phyloP scores from a whole-genome alignment of 2,113 vertebrate species.

The Dolichallabes microphthalmus region DNA sequence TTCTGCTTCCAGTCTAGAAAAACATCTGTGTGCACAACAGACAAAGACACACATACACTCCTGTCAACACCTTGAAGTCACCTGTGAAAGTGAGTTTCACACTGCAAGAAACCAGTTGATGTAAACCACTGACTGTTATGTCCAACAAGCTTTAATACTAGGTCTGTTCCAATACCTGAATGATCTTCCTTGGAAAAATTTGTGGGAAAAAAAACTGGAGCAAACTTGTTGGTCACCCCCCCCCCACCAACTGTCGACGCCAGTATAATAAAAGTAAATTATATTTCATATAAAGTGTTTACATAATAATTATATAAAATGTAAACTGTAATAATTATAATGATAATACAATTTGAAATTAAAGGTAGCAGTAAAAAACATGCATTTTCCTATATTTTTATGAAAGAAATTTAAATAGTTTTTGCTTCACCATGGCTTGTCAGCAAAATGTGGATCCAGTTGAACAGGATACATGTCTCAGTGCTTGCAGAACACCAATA shows the following conservation, averaged over 20 bases:
- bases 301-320: neutral
- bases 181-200: neutral
- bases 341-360: neutral
- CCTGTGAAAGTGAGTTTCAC: neutral
- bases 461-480: neutral
- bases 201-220: neutral
- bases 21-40: constrained; percentile 72
- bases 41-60: constrained; percentile 29
- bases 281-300: neutral
- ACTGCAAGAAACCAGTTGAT: neutral
- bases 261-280: neutral
- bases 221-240: neutral
- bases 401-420: neutral
- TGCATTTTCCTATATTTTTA: neutral
- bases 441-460: neutral
- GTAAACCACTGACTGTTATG: neutral
- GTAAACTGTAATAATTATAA: neutral
- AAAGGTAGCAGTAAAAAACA: neutral
- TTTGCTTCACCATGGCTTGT: neutral
- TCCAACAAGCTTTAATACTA: neutral
- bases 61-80: neutral
- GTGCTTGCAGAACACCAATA: neutral
- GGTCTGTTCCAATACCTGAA: neutral
- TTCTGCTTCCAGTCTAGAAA: constrained; percentile 96
- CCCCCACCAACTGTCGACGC: neutral